Conservation (phyloP, 2,113 vertebrate genomes). For the Tupaia tana region DNA sequence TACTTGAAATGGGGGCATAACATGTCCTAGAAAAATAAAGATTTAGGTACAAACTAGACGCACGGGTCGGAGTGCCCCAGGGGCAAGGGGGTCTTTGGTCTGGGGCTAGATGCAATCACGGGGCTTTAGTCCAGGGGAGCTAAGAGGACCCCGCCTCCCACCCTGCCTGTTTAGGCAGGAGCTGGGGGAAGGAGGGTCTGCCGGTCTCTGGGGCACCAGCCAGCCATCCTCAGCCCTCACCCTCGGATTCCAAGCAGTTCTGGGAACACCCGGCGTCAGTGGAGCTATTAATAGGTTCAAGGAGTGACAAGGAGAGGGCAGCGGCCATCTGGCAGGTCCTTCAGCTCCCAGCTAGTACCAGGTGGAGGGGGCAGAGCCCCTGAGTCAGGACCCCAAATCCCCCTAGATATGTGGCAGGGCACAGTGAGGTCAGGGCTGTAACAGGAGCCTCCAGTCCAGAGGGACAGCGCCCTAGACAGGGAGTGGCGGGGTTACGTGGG, state of each 20-base stretch:
- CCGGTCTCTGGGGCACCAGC: background rate
- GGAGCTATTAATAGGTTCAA: slow-evolving; percentile 59
- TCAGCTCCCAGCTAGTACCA: slow-evolving; percentile 59
- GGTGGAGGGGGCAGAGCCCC: background rate
- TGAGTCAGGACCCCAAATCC: background rate
- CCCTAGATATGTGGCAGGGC: background rate
- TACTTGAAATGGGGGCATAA: slow-evolving; percentile 72
- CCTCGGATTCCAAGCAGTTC: background rate
- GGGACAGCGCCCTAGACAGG: background rate
- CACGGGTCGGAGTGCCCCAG: background rate
- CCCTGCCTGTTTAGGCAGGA: background rate
- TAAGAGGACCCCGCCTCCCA: background rate
- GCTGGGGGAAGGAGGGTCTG: background rate
- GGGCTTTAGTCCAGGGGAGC: background rate
- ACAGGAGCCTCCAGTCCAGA: background rate
- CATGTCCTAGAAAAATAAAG: slow-evolving; percentile 82
- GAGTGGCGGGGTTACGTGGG: background rate
- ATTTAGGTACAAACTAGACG: slow-evolving; percentile 78
- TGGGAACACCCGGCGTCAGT: background rate
- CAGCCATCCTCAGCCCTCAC: background rate
- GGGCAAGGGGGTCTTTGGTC: slow-evolving; percentile 77
- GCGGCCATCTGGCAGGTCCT: background rate
- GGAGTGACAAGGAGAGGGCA: background rate
- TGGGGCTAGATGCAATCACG: slow-evolving; percentile 48
- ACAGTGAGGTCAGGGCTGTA: slow-evolving; percentile 10